Conservation (phyloP, 2,888 invertebrate species). For the Stratiomys singularior region DNA sequence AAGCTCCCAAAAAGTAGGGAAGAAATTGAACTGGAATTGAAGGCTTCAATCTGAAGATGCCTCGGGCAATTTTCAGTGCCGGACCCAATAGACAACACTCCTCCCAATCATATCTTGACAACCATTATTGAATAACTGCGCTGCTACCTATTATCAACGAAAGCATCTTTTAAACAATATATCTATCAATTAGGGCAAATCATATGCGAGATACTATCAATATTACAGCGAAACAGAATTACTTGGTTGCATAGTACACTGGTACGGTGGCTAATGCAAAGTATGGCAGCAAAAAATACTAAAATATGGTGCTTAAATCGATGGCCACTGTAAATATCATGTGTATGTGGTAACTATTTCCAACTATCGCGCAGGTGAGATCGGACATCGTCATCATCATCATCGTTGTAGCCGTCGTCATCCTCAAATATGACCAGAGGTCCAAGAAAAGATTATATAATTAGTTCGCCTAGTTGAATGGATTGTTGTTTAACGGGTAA, state of each 20-base stretch:
- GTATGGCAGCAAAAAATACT: background rate
- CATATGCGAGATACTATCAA: constrained; percentile 42
- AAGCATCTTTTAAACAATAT: constrained; percentile 23
- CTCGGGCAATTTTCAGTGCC: no score
- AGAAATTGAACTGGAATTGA: no score
- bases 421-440: constrained; percentile 33
- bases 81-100: background rate
- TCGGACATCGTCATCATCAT: constrained; percentile 28
- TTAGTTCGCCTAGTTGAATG: constrained; percentile 17
- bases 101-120: background rate
- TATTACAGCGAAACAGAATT: constrained; percentile 18
- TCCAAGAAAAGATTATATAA: constrained; percentile 38
- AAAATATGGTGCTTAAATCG: background rate
- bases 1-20: no score
- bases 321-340: background rate
- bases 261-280: background rate
- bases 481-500: constrained; percentile 28
- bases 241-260: constrained; percentile 8
- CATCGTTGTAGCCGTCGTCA: constrained; percentile 18
- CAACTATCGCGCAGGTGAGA: constrained; percentile 30
- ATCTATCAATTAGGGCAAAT: constrained; percentile 47
- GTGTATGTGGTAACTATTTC: constrained; percentile 13
- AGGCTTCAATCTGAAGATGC: no score
- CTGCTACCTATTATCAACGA: constrained; percentile 10
- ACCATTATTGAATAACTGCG: background rate